Base-by-base conservation (phyloP, 2,113 vertebrate species). In the Athene cunicularia region DNA sequence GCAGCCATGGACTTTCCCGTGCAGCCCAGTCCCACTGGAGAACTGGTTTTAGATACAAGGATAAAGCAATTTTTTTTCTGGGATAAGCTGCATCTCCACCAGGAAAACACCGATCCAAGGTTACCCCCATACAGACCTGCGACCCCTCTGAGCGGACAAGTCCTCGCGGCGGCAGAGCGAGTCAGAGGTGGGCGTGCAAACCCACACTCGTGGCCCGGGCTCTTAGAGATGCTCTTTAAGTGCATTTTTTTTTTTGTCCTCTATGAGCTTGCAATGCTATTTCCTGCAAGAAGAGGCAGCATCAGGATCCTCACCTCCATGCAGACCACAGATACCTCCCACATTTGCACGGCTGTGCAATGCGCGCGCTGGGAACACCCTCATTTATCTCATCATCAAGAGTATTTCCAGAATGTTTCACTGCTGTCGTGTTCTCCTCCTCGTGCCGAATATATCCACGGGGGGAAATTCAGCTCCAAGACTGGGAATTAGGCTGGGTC, bases 121-220 rank as follows among this genome's bases (percentile, higher is more conserved):
- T 14, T 64, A 50, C 30, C 41, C 43, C 30, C 41, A 8, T 17
- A 39, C 6, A 33, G 56, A 88, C 41, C 20, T n/a, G 19, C 41
- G 20, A 11, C 10, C 20, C 28, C 20, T 56, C n/a, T 30, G 58
- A 80, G 49, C 3, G 16, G 76, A 39, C 41, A 32, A 41, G 20
- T 30, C 72, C 15, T n/a, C 43, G 24, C 35, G 62, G 43, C 5
- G 16, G 45, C 53, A 41, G 24, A 76, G 30, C 43, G n/a, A 50
- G 35, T 24, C 43, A 30, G 30, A 67, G 24, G 62, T 11, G 35
- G 30, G 30, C 24, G 5, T 3, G n/a, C 30, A 32, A 60, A 70
- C 20, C 20, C 73, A 12, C 0, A 2, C 39, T n/a, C 6, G 0
- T 5, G 28, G 47, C 15, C 33, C 1, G 0, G 18, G 39, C 24